A percentile compares a stretch with the other conserved stretches of the same genome.
Conservation (phyloP, 2,888 invertebrate species). For the Limnephilus marmoratus region DNA sequence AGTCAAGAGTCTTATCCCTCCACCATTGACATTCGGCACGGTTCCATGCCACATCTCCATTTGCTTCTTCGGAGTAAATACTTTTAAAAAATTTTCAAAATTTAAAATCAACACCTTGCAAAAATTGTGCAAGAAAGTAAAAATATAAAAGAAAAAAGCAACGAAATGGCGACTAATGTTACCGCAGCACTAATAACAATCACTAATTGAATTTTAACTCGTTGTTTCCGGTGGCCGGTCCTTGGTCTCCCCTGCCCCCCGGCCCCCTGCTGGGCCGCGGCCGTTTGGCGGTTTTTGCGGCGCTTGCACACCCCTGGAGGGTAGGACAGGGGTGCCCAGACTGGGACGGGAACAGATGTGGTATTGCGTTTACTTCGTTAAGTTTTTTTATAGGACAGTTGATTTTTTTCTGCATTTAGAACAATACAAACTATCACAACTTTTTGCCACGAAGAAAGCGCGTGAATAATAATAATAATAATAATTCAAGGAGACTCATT, state of each 20-base stretch:
- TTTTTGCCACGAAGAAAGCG: too few relatives aligned
- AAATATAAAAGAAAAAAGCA: neutral
- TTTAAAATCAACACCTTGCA: neutral
- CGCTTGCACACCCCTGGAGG: constrained; percentile 7
- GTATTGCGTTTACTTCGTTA: neutral
- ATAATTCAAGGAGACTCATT: too few relatives aligned
- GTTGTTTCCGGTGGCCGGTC: constrained; percentile 51
- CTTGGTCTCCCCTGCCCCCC: neutral
- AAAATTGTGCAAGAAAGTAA: neutral
- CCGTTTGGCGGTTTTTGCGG: constrained; percentile 26
- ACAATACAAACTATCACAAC: too few relatives aligned
- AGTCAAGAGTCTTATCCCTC: too few relatives aligned
- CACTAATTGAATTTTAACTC: constrained; percentile 56
- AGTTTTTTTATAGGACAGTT: neutral
- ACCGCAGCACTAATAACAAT: constrained; percentile 25
- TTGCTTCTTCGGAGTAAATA: too few relatives aligned
- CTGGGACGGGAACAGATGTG: neutral
- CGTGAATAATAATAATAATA: too few relatives aligned
- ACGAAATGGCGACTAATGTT: constrained; percentile 37
- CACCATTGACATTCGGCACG: too few relatives aligned
- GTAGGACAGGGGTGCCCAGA: neutral
- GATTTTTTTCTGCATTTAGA: neutral
- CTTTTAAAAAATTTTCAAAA: too few relatives aligned
- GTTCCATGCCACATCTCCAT: too few relatives aligned
- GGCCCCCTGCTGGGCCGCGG: neutral